These are phyloP conservation scores for Gadus macrocephalus DNA, from an alignment of 2,113 vertebrate genomes.

Conservation along the genomic window DNA sequence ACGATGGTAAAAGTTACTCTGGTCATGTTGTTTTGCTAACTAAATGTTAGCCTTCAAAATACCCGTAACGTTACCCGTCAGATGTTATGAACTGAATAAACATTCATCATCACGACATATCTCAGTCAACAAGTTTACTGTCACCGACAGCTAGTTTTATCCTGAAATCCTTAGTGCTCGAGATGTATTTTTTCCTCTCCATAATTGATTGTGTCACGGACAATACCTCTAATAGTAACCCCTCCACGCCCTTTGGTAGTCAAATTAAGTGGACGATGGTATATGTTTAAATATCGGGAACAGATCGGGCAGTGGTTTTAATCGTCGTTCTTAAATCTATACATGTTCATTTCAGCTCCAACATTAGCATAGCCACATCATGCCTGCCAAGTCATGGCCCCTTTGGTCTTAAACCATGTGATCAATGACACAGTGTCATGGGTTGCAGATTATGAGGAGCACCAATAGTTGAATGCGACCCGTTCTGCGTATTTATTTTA, in stretches of 20 bases:
- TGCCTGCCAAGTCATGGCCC: conserved; percentile 67
- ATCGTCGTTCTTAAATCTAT: not conserved
- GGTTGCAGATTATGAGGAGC: conserved; percentile 59
- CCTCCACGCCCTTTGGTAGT: too few relatives aligned
- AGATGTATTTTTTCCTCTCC: not conserved
- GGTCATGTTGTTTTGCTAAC: not conserved
- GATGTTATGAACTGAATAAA: not conserved
- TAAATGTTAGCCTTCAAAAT: conserved; percentile 38
- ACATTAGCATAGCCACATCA: conserved; percentile 35
- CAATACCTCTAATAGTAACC: too few relatives aligned
- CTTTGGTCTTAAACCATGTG: conserved; percentile 64
- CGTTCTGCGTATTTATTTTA: conserved; percentile 1
- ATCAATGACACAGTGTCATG: conserved; percentile 70
- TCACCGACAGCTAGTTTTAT: not conserved
- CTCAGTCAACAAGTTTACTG: not conserved
- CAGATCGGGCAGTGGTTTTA: too few relatives aligned
- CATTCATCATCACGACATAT: not conserved
- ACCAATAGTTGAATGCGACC: conserved; percentile 19
- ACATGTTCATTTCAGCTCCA: conserved; percentile 4
- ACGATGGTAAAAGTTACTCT: not conserved
- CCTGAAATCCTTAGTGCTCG: not conserved
- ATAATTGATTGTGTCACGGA: too few relatives aligned
- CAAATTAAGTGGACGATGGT: too few relatives aligned
- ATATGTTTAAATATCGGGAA: too few relatives aligned
- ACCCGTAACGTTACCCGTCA: conserved; percentile 24